Percentiles rank a stretch among this genome's conserved stretches.
Evolutionary conservation across 30 jellyfish, hydroid and myxozoan genomes (phyloP).

Genomic region (Morbakka virulenta): DNA sequence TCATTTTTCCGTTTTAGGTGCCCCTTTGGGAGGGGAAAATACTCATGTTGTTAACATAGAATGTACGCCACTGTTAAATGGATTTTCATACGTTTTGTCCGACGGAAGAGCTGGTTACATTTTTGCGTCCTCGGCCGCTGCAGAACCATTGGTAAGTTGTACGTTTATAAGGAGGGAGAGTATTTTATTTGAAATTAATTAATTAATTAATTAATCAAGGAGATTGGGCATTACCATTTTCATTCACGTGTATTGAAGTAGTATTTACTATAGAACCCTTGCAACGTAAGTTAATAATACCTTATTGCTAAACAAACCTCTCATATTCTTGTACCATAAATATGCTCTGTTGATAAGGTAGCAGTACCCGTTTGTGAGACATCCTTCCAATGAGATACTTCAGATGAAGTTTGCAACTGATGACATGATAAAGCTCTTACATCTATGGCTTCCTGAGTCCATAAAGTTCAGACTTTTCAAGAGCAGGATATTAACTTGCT

Average conservation of each 20-base stretch:
- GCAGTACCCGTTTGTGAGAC: no score
- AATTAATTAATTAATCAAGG: background rate
- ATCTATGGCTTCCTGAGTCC: no score
- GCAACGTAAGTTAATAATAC: no score
- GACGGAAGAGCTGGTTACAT: conserved; percentile 98
- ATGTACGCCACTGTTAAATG: conserved; percentile 86
- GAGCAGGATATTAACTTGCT: no score
- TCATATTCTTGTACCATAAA: no score
- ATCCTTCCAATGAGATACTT: no score
- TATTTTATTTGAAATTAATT: background rate
- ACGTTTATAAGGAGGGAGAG: background rate
- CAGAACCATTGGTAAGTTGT: conserved; percentile 67
- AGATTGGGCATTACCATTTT: background rate
- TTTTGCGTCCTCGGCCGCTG: conserved; percentile 68
- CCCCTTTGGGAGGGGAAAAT: conserved; percentile 63
- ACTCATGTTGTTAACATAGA: conserved; percentile 60
- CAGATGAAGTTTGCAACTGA: no score
- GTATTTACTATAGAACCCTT: background rate
- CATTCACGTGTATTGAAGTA: background rate
- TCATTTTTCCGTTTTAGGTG: conserved; percentile 22
- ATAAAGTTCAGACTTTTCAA: no score
- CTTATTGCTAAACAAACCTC: no score
- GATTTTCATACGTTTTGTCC: conserved; percentile 74
- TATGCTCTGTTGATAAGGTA: no score
- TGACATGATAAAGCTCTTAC: no score